Evolutionary conservation across 2,888 invertebrate genomes (phyloP), one percentile per base, ranked within the genome.

Genomic region (Drosophila greeni): DNA sequence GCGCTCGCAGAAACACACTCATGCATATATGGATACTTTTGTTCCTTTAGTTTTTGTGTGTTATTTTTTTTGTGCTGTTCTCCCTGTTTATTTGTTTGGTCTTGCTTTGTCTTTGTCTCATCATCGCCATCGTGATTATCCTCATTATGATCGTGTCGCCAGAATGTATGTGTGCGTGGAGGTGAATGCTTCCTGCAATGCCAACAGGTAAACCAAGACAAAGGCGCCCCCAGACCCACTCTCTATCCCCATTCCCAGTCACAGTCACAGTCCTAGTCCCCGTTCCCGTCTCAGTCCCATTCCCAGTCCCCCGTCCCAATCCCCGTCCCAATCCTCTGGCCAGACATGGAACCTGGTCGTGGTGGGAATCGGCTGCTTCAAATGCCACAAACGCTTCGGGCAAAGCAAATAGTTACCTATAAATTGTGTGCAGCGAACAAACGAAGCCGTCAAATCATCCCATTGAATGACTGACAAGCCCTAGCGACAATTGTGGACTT

Each of bases 161-260:
- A 51, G 33, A n/a, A 47, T 64, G 54, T 45, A 5, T 49, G 59
- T 55, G 42, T 71, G 61, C 61, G 48, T 67, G 64, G 72, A 81
- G 81, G 83, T 81, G 83, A 81, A 81, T 60, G 81, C 81, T 81
- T 81, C 81, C 81, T 81, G 81, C 85, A 84, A 82, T 84, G 81
- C 81, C 81, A 84, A 79, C 84, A 84, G 77, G 79, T 84, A 79
- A 79, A 84, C 81, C 81, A 74, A 70, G 61, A 64, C 68, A 62
- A 60, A 61, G 53, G 51, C 43, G 9, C 9, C n/a, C n/a, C 57
- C 34, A 37, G n/a, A 3, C 40, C 5, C 56, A 29, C 53, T 20
- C 52, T 20, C 20, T 29, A 53, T 31, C 39, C 31, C 33, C 24
- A 31, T 52, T 40, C 42, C 42, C 42, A 24, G 20, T 42, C 40